Base-by-base conservation (phyloP, 2,888 invertebrate genomes). In the Plutella xylostella region DNA sequence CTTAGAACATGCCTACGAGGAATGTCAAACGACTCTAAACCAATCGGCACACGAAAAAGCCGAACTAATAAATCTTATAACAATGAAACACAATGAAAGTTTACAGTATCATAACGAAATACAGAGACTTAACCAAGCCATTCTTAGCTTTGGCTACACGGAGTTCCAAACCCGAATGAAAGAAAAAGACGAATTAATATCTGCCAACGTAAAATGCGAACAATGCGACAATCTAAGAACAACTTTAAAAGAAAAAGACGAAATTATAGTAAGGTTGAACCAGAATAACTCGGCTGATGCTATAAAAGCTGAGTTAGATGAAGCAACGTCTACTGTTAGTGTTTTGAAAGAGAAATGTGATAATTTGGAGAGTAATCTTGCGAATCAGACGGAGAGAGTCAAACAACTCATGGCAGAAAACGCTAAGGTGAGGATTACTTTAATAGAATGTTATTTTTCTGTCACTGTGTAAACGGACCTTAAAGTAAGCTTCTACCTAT, bases 21-120 rank as follows among this genome's bases (percentile, higher is more conserved):
- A 82, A 51, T 69, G 66, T 43, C 72, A 73, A 60, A 52, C 52
- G 19, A 49, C 61, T 3, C 50, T 76, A 45, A 72, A 80, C 9
- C 67, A 58, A 6, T 56, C 65, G 1, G 61, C 55, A 38, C 68
- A 78, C 6, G 89, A 91, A 56, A 89, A 91, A 61, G 87, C 88
- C 35, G 88, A 94, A 58, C 73, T 92, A n/a, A 87, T 91, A 14
- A 88, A 86, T 51, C 76, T 90, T 11, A 77, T 96, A 0, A 92
- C 91, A 58, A 82, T 89, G 46, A 96, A 96, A 71, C 95, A 96
- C 60, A 88, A 91, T 48, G 96, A 96, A 75, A 93, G 90, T 62
- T 72, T 93, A 21, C 89, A 90, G 50, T 96, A 95, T 66, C 94
- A 96, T 60, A 86, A 83, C 22, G 96, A 97, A 80, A 91, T 96